Base-by-base conservation (phyloP, 1,140 invertebrate genomes). In the Muscidifurax raptorellus region DNA sequence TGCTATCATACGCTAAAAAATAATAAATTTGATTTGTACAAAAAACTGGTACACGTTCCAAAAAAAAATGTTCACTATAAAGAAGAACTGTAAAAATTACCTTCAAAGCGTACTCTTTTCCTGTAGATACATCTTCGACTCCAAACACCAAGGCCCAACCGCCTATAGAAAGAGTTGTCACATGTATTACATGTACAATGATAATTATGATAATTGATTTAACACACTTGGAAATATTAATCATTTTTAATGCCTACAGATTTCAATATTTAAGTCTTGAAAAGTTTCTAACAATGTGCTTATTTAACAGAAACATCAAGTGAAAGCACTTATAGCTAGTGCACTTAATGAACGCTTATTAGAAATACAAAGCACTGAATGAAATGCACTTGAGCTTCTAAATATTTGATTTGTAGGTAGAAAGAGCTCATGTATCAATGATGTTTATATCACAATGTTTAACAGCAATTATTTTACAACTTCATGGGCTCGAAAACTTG, bases 111-210 rank as follows among this genome's bases (percentile, higher is more conserved):
- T 97, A 99, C 90, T 98, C 97, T 87, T 97, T 97, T 82, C 97
- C 97, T 86, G 95, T 95, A 82, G 95, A 94, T 82, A 96, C 91
- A 94, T 98, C 97, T 95, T 98, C 97, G 87, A 97, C 98, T 85
- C 97, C 96, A 94, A 97, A 99, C 76, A 99, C 98, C 94, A 98
- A 96, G 75, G 97, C 97, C 95, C 97, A 99, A 88, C 98, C 98
- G 95, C 98, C 98, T 98, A 92, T 87, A 87, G 85, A 86, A 84
- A 80, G n/a, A 82, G 44, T 83, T 81, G 32, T 18, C 72, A 69
- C 25, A 86, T 44, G n/a, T 72, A 69, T 69, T 52, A 47, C 12
- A 59, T 4, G 22, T 64, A 0, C 28, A 74, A 74, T 74, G 71
- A 22, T 74, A 74, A 74, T 36, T 74, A 28, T 69, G 27, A 27